These are phyloP conservation scores for Agapornis canus DNA, from an alignment of 2,797 vertebrate genomes.

Conservation along the genomic window DNA sequence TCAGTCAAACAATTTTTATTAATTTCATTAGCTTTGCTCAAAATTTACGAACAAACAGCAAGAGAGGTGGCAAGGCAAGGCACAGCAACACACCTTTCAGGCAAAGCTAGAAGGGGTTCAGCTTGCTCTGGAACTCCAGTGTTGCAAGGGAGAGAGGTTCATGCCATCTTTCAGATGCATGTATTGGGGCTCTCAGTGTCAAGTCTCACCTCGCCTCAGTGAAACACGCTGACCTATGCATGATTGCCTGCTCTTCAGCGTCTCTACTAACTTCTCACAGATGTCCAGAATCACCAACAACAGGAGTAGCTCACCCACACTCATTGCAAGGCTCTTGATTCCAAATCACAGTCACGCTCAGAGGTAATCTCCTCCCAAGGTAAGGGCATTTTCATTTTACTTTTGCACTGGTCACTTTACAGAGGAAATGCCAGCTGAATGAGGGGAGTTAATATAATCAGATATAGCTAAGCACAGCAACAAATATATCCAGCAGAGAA, in stretches of 20 bases:
- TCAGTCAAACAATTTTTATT: background rate
- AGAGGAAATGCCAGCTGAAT: conserved; percentile 56
- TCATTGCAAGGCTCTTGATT: background rate
- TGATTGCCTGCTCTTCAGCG: background rate
- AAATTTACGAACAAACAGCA: background rate
- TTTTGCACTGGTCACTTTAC: conserved; percentile 15
- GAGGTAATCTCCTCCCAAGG: background rate
- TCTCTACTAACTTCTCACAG: background rate
- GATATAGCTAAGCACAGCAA: background rate
- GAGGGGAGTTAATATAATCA: conserved; percentile 10
- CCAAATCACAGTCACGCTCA: background rate
- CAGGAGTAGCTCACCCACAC: background rate
- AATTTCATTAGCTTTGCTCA: background rate
- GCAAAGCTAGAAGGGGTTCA: background rate
- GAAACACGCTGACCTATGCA: background rate
- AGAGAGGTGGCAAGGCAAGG: background rate
- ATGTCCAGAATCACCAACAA: background rate
- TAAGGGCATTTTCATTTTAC: conserved; percentile 34
- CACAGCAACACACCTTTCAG: background rate
- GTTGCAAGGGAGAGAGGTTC: background rate
- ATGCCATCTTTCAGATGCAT: background rate
- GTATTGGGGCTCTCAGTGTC: background rate
- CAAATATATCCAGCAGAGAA: background rate
- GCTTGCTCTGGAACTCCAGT: background rate
- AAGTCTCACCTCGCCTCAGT: background rate